Evolutionary conservation across 1,140 invertebrate species (phyloP), one percentile per base, ranked within the genome.

Genomic region (Calycopis cecrops): DNA sequence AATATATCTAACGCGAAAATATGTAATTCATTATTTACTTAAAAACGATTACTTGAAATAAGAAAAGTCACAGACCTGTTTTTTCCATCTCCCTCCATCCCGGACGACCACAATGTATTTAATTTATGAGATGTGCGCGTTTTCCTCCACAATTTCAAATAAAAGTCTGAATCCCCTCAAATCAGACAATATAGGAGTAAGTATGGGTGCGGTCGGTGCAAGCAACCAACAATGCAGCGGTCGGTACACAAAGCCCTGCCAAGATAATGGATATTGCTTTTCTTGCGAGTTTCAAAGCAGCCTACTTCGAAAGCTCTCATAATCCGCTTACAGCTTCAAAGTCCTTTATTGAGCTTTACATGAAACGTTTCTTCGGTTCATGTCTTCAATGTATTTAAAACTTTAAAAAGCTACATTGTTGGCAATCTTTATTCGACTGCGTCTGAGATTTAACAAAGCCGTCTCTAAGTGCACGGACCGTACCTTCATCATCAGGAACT

Each of bases 251-350:
- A 79, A 84, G 78, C 71, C 65, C n/a, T 60, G 59, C 69, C 76
- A 72, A 80, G 74, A 82, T 82, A 82, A 80, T 82, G 81, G 77
- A 82, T 85, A 85, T 85, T 85, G 79, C 79, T 81, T 82, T 84
- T 78, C 79, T 79, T 76, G 77, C 67, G 69, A 81, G 78, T 81
- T 83, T 79, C 75, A 80, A 80, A 85, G 80, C 76, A 77, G 71
- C 76, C 81, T 79, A 80, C 79, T 80, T 78, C 65, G 70, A 67
- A 77, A 76, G 67, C 77, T 78, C 76, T 77, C 72, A 80, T 82
- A 80, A 85, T 85, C 77, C 81, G 77, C 79, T 85, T 82, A 82
- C 63, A 65, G 70, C 67, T 74, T 60, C 65, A 59, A 76, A 78
- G 73, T 74, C 74, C 73, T 64, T 80, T 74, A 76, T 80, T 84